Conservation (phyloP, 37 sponge, comb jelly and placozoan genomes). For the Beroe forskalii region DNA sequence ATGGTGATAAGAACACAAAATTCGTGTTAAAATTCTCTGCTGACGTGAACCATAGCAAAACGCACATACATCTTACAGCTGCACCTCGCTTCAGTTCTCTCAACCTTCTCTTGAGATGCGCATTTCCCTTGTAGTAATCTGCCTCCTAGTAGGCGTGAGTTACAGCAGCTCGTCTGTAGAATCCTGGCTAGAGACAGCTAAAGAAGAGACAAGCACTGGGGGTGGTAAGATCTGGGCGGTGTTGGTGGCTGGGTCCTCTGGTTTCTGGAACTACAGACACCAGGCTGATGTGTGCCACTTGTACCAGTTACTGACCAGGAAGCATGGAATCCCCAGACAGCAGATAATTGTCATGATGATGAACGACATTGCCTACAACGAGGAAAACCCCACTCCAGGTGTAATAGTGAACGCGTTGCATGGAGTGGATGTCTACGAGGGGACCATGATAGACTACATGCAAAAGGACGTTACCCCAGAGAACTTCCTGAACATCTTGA, state of each 20-base stretch:
- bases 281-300: conserved; percentile 85
- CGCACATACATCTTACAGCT: too few species aligned
- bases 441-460: conserved; percentile 78
- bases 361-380: conserved; percentile 80
- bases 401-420: conserved; percentile 42
- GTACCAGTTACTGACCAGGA: conserved; percentile 71
- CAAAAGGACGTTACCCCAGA: conserved; percentile 72
- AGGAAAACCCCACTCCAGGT: conserved; percentile 12
- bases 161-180: too few species aligned
- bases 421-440: conserved; percentile 72
- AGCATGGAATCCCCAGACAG: conserved; percentile 71
- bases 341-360: conserved; percentile 79
- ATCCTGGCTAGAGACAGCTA: too few species aligned
- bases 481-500: conserved; percentile 75
- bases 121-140: too few species aligned
- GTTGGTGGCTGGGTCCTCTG: conserved; percentile 75
- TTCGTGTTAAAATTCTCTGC: too few species aligned
- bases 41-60: too few species aligned
- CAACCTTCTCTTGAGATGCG: too few species aligned
- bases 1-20: too few species aligned
- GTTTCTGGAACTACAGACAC: conserved; percentile 77
- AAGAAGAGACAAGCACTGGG: conserved; percentile 69
- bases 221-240: conserved; percentile 74
- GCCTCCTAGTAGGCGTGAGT: too few species aligned
- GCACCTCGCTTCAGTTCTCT: too few species aligned